Conservation (phyloP, 2,113 vertebrate species). For the Amphilophus citrinellus region DNA sequence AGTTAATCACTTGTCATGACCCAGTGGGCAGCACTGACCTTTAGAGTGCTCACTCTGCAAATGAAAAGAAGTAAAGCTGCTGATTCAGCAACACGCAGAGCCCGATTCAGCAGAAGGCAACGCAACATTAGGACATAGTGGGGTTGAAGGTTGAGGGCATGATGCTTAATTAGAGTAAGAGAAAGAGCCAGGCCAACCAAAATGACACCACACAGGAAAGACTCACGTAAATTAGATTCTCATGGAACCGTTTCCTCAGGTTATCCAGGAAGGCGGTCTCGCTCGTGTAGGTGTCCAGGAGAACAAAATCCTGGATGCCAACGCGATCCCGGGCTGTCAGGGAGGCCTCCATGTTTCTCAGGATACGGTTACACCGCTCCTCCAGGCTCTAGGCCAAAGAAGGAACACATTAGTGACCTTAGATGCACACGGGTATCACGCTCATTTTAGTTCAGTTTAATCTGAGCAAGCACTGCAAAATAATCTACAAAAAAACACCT, state of each 20-base stretch:
- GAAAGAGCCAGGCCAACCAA: neutral
- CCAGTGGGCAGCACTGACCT: conserved; percentile 20
- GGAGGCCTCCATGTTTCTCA: conserved; percentile 89
- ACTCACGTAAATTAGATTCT: conserved; percentile 96
- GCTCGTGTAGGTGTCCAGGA: conserved; percentile 91
- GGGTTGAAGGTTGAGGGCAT: conserved; percentile 39
- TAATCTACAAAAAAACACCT: too few relatives aligned
- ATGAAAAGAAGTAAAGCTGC: conserved; percentile 53
- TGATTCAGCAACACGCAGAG: conserved; percentile 57
- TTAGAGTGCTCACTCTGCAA: conserved; percentile 41
- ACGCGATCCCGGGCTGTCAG: conserved; percentile 93
- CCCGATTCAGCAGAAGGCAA: conserved; percentile 49
- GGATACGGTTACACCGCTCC: conserved; percentile 80
- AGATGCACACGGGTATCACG: neutral
- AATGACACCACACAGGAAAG: conserved; percentile 18
- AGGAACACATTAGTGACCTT: conserved; percentile 9
- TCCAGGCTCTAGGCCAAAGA: conserved; percentile 83
- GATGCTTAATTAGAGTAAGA: conserved; percentile 43
- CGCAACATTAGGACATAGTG: conserved; percentile 6
- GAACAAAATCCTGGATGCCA: conserved; percentile 96
- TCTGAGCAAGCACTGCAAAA: neutral
- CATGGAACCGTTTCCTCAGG: conserved; percentile 91
- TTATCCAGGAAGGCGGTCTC: conserved; percentile 93
- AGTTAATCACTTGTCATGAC: conserved; percentile 50
- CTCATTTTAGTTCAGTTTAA: neutral